These are phyloP conservation scores for Apodemia hepburni DNA, from an alignment of 2,888 invertebrate genomes.

Conservation along the genomic window DNA sequence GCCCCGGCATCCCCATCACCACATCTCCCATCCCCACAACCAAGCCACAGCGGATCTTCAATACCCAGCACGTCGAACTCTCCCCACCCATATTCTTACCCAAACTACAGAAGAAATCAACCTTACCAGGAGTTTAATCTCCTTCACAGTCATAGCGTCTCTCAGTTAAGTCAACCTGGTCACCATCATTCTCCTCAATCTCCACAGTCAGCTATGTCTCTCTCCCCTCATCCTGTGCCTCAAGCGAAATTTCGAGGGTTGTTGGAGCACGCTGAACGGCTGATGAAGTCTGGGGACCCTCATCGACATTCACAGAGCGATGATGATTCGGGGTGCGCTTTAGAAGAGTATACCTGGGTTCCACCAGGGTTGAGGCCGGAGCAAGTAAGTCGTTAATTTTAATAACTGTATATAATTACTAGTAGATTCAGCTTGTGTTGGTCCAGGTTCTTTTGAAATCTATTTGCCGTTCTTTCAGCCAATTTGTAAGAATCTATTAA, in stretches of 20 bases:
- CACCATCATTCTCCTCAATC: constrained; percentile 64
- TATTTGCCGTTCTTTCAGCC: no score
- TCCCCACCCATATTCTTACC: constrained; percentile 66
- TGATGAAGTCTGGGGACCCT: constrained; percentile 85
- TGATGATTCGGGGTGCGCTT: constrained; percentile 97
- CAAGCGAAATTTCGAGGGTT: constrained; percentile 70
- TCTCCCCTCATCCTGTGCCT: constrained; percentile 64
- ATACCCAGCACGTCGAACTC: constrained; percentile 62
- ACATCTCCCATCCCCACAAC: constrained; percentile 60
- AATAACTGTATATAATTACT: no score
- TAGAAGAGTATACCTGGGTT: constrained; percentile 99
- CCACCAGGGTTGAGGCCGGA: constrained; percentile 97
- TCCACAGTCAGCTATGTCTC: constrained; percentile 68
- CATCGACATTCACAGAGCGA: constrained; percentile 95
- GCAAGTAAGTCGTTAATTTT: constrained; percentile 87
- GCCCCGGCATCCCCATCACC: constrained; percentile 53
- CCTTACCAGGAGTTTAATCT: constrained; percentile 56
- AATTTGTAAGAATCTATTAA: no score
- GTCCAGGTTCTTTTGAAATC: no score
- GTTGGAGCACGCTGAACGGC: constrained; percentile 76
- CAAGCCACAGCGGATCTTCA: constrained; percentile 62
- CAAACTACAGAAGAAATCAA: constrained; percentile 57
- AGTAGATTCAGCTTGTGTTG: no score
- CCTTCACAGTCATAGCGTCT: constrained; percentile 54
- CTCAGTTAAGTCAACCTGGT: constrained; percentile 51